Percentiles rank a stretch among this genome's conserved stretches.
These are phyloP conservation scores for Priapulus caudatus DNA, from an alignment of 2,888 invertebrate species.

Conservation along the genomic window DNA sequence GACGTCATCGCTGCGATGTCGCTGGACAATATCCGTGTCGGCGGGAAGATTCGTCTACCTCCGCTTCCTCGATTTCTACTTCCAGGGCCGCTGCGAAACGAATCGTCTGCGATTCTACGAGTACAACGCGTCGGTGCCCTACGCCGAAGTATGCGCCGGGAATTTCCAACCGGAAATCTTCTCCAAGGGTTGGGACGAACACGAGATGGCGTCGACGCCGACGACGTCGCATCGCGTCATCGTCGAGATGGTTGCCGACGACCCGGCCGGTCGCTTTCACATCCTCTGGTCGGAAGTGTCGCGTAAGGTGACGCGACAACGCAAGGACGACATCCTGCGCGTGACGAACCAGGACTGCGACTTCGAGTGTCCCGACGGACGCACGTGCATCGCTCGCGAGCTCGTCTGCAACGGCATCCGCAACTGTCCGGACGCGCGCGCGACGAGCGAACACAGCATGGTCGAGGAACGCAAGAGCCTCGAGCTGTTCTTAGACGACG, in stretches of 20 bases:
- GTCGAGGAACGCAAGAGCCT: no score
- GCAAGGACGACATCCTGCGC: not conserved
- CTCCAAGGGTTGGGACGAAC: slow-evolving; percentile 5
- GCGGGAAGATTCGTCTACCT: slow-evolving; percentile 10
- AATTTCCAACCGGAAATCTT: slow-evolving; percentile 4
- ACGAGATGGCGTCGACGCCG: no score
- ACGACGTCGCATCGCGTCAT: slow-evolving; percentile 2
- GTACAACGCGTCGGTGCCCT: slow-evolving; percentile 8
- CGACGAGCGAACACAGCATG: not conserved
- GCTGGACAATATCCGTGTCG: slow-evolving; percentile 13
- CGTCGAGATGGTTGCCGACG: slow-evolving; percentile 10
- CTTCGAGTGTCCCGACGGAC: slow-evolving; percentile 12
- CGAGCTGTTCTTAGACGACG: not conserved
- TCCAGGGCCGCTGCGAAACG: slow-evolving; percentile 11
- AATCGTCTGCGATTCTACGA: slow-evolving; percentile 9
- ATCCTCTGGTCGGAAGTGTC: slow-evolving; percentile 16
- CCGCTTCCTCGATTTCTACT: slow-evolving; percentile 12
- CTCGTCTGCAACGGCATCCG: slow-evolving; percentile 19
- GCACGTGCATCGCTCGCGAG: slow-evolving; percentile 13
- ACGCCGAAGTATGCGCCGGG: slow-evolving; percentile 12
- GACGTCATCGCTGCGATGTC: slow-evolving; percentile 11
- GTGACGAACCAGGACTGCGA: slow-evolving; percentile 7
- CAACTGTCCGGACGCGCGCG: slow-evolving; percentile 15
- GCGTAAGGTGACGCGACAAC: not conserved
- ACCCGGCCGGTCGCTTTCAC: slow-evolving; percentile 9